Evolutionary conservation across 2,113 vertebrate genomes (phyloP), one percentile per base, ranked within the genome.

Genomic region (Mionectes macconnelli): DNA sequence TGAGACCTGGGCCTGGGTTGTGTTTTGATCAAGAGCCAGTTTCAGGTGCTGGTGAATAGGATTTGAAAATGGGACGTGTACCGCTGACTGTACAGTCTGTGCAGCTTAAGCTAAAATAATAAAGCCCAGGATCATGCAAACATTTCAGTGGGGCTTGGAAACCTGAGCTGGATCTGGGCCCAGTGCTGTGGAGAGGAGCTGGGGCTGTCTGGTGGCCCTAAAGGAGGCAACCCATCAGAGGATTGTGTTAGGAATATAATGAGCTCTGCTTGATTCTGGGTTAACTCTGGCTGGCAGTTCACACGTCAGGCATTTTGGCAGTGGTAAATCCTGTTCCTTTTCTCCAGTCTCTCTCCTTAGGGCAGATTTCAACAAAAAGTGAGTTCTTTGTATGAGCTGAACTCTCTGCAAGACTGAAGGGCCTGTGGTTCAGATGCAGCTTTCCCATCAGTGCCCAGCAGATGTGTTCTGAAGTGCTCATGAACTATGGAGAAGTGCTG

Each of bases 381-480:
- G 42, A 52, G 19, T 33, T 82, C n/a, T 89, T 56, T 68, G 47
- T 35, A 1, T 4, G 44, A 84, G 63, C 57, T 81, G 95, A 87
- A 21, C 22, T 83, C 49, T 67, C 45, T 30, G 16, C 57, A 90
- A 87, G 76, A 14, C 22, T 68, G 23, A 7, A 67, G 49, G 14
- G 64, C 73, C 73, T 77, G 50, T 79, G 84, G 68, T 90, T 93
- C 49, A 57, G 87, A 47, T 25, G 70, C 44, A 62, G 2, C 89
- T 88, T 79, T 90, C 74, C 64, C 90, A 57, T 21, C 49, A 81
- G 91, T 78, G 77, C 88, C 90, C 91, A 90, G 28, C 88, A 96
- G 93, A 78, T 91, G 67, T 85, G 84, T 79, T 96, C 69, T 70
- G 69, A 96, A 97, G 84, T 82, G 91, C 77, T 90, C 21, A 37